Conservation (phyloP, 37 sponge, comb jelly and placozoan genomes). For the Crambe crambe region DNA sequence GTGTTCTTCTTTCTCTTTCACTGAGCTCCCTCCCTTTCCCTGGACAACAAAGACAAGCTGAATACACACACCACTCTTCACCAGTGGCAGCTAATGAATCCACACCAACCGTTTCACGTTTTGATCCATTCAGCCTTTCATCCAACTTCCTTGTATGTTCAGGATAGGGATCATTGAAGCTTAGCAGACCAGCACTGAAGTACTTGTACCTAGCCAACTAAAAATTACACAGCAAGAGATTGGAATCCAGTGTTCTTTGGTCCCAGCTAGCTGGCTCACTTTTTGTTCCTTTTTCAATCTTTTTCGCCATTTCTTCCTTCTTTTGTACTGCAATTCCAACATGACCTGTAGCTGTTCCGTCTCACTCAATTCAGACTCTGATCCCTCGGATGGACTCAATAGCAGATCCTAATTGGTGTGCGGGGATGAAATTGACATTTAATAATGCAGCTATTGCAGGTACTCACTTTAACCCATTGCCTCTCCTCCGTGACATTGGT, state of each 20-base stretch:
- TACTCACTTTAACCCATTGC: conserved; percentile 63
- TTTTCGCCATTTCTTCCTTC: conserved; percentile 48
- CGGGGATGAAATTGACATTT: neutral
- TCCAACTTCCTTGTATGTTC: conserved; percentile 33
- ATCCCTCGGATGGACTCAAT: conserved; percentile 37
- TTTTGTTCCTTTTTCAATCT: conserved; percentile 26
- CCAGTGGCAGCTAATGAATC: neutral
- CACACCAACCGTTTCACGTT: neutral
- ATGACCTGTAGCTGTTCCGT: conserved; percentile 47
- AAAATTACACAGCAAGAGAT: neutral
- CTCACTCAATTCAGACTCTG: conserved; percentile 56
- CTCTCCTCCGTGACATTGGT: conserved; percentile 51
- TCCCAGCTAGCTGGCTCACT: conserved; percentile 17
- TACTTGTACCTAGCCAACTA: conserved; percentile 38
- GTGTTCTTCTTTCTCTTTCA: conserved; percentile 34
- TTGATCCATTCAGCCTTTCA: neutral
- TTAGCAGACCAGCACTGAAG: conserved; percentile 64
- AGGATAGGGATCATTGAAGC: conserved; percentile 43
- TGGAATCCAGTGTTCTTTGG: neutral
- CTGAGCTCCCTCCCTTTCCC: neutral
- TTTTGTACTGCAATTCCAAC: conserved; percentile 63
- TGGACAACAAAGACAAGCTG: neutral
- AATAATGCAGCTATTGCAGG: neutral
- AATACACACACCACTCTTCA: conserved; percentile 6
- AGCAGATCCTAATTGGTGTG: conserved; percentile 66